Base-by-base conservation (phyloP, 1,140 invertebrate genomes). In the Heliconius hewitsoni region DNA sequence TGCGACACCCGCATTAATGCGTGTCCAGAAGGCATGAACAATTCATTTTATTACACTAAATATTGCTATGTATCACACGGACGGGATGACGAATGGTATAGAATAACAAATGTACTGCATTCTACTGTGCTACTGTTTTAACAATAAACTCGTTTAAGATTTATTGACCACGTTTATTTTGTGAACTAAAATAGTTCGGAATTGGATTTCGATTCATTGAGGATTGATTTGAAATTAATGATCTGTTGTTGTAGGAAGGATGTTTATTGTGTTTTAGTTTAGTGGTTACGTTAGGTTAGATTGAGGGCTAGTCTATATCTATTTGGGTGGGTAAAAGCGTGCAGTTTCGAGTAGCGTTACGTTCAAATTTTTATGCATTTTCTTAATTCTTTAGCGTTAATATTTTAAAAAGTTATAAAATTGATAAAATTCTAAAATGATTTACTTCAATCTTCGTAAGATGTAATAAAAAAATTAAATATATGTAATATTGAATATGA, bases 21-120 rank as follows among this genome's bases (percentile, higher is more conserved):
- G 37, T 80, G 78, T 76, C 66, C 46, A 70, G 42, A 74, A 80
- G 66, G 78, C 74, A 72, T 70, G 11, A 50, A 34, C 78, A 74
- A 80, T 80, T 80, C 75, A 76, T 80, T 80, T 73, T 57, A 80
- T 80, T 76, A 72, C 66, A 60, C 78, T 80, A 80, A 80, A 80
- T 80, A 80, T 74, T 80, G 74, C 78, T 27, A 80, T 76, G 70
- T 80, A 76, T 76, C 78, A 80, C 74, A 27, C 70, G 11, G 66
- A 76, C 50, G 73, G 66, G 50, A 76, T 80, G 78, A 80, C 52
- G 60, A 73, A 80, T 80, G 74, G 70, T 57, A 75, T 71, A 66
- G 78, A 79, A 79, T 80, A 80, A 80, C 74, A 76, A 76, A 80
- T 80, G 50, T 75, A 80, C 70, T 73, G 50, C 66, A 74, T 52